Percentiles rank a stretch among this genome's conserved stretches.
Conservation (phyloP, 2,888 invertebrate species). For the Clunio marinus region DNA sequence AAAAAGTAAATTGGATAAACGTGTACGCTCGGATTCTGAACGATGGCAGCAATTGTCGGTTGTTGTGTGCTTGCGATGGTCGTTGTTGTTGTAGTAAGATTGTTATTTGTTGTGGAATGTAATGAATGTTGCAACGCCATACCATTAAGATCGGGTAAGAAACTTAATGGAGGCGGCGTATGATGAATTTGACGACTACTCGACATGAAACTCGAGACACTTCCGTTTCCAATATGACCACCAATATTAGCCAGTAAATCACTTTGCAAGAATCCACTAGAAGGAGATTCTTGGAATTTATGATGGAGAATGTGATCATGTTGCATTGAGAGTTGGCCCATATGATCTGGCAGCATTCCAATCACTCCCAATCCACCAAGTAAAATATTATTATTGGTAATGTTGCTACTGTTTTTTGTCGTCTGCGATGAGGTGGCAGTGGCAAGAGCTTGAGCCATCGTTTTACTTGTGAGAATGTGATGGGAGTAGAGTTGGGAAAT, state of each 20-base stretch:
- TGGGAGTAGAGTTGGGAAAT: slow-evolving; percentile 68
- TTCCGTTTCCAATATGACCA: slow-evolving; percentile 33
- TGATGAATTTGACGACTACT: slow-evolving; percentile 17
- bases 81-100: slow-evolving; percentile 14
- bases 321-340: slow-evolving; percentile 29
- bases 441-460: slow-evolving; percentile 28
- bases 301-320: not conserved
- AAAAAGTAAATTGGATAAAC: slow-evolving; percentile 70
- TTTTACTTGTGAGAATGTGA: slow-evolving; percentile 53
- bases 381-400: slow-evolving; percentile 12
- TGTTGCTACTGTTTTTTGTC: slow-evolving; percentile 1
- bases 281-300: slow-evolving; percentile 1
- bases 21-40: slow-evolving; percentile 55
- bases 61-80: slow-evolving; percentile 47
- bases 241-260: slow-evolving; percentile 28
- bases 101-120: slow-evolving; percentile 27
- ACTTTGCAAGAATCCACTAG: not conserved
- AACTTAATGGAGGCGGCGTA: slow-evolving; percentile 9
- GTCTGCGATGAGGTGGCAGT: slow-evolving; percentile 15
- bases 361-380: not conserved
- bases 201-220: slow-evolving; percentile 25
- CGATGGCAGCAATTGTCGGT: slow-evolving; percentile 48
- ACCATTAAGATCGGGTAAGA: slow-evolving; percentile 28
- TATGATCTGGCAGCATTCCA: slow-evolving; percentile 24
- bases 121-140: slow-evolving; percentile 25